Evolutionary conservation across 2,113 vertebrate genomes (phyloP).

Genomic region (Tragelaphus buxtoni): DNA sequence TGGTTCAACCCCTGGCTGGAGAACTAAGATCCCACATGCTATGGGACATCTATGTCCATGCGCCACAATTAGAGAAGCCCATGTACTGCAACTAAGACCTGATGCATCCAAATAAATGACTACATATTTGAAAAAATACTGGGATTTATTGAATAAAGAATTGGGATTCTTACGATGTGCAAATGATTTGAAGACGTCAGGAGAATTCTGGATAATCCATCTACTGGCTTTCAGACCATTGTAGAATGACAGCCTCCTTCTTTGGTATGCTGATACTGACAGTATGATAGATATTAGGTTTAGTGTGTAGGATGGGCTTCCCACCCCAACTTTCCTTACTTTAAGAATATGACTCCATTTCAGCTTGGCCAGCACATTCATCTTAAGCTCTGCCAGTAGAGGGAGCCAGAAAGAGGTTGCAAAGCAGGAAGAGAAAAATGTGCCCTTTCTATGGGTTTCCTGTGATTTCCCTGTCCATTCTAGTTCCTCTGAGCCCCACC

Average conservation of each 20-base stretch:
- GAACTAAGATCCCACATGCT: neutral
- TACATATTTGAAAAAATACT: neutral
- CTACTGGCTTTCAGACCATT: neutral
- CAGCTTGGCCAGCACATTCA: too few species aligned
- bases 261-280: neutral
- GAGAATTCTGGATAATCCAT: neutral
- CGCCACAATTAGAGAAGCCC: neutral
- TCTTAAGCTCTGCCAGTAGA: neutral
- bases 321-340: neutral
- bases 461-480: neutral
- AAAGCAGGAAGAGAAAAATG: neutral
- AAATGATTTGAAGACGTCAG: neutral
- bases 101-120: neutral
- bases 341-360: neutral
- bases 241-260: neutral
- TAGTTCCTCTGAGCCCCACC: neutral
- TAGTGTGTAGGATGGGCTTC: neutral
- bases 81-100: neutral
- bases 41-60: neutral
- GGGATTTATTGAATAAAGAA: neutral
- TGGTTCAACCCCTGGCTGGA: neutral
- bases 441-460: neutral
- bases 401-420: neutral
- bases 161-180: neutral
- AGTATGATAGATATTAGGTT: neutral